phyloP scores from a whole-genome alignment of 1,140 invertebrate genomes.

The Pararge aegeria region DNA sequence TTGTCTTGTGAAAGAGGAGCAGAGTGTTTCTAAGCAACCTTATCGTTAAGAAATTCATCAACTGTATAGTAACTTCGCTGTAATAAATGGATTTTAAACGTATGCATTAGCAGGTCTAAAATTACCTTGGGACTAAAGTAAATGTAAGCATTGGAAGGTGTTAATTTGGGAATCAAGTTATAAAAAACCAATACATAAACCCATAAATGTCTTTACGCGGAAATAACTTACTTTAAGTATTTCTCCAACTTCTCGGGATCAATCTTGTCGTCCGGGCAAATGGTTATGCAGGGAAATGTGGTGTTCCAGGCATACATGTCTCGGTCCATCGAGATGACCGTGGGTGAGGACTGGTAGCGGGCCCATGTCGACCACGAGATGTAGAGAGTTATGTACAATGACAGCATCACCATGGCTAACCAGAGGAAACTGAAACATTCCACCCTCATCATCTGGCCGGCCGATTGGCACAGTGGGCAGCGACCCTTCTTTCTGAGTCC shows the following conservation, averaged over 20 bases:
- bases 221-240: slow-evolving; percentile 70
- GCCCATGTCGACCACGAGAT: slow-evolving; percentile 82
- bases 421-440: slow-evolving; percentile 50
- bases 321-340: slow-evolving; percentile 86
- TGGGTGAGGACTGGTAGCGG: slow-evolving; percentile 84
- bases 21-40: too few relatives aligned
- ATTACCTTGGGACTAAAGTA: too few relatives aligned
- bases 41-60: too few relatives aligned
- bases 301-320: slow-evolving; percentile 87
- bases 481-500: too few relatives aligned
- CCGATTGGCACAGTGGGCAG: too few relatives aligned
- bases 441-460: not conserved
- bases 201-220: not conserved
- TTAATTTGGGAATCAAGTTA: too few relatives aligned
- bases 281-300: slow-evolving; percentile 82
- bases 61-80: too few relatives aligned
- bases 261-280: slow-evolving; percentile 78
- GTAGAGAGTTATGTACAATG: slow-evolving; percentile 62
- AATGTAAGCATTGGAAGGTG: too few relatives aligned
- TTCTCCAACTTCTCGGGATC: slow-evolving; percentile 73
- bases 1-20: too few relatives aligned
- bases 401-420: slow-evolving; percentile 54
- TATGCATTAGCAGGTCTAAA: too few relatives aligned
- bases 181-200: too few relatives aligned
- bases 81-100: too few relatives aligned